Percentiles rank a stretch among this genome's conserved stretches.
Evolutionary conservation across 2,797 vertebrate genomes (phyloP).

Genomic region (Synanceia verrucosa): DNA sequence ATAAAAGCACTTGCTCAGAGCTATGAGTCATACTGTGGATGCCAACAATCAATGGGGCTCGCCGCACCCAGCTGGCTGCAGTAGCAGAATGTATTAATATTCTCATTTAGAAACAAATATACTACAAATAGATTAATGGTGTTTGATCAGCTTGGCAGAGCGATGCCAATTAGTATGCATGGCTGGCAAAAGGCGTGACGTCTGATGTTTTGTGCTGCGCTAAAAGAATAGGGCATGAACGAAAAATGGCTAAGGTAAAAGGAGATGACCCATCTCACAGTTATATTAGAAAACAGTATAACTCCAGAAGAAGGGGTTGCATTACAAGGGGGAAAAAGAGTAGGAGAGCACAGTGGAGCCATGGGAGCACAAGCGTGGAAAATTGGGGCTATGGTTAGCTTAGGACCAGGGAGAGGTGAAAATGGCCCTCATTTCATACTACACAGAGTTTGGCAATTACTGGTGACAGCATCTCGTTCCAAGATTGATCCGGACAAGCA

Average conservation of each 20-base stretch:
- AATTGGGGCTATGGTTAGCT: slow-evolving; percentile 65
- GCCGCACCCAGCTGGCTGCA: slow-evolving; percentile 64
- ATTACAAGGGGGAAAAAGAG: slow-evolving; percentile 20
- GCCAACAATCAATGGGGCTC: slow-evolving; percentile 75
- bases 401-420: slow-evolving; percentile 46
- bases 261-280: slow-evolving; percentile 17
- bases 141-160: slow-evolving; percentile 74
- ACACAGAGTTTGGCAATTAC: slow-evolving; percentile 76
- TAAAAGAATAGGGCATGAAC: slow-evolving; percentile 43
- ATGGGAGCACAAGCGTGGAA: slow-evolving; percentile 38
- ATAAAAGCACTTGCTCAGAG: slow-evolving; percentile 66
- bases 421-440: slow-evolving; percentile 73
- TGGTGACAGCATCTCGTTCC: slow-evolving; percentile 63
- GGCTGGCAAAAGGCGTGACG: slow-evolving; percentile 38
- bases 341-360: slow-evolving; percentile 11
- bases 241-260: slow-evolving; percentile 26
- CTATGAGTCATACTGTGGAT: slow-evolving; percentile 67
- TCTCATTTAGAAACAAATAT: slow-evolving; percentile 76
- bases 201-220: slow-evolving; percentile 40
- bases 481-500: slow-evolving; percentile 78
- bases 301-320: slow-evolving; percentile 1
- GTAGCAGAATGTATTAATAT: slow-evolving; percentile 72
- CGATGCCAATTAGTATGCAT: slow-evolving; percentile 61
- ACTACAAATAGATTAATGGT: slow-evolving; percentile 78
- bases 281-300: slow-evolving; percentile 1